Evolutionary conservation across 2,888 invertebrate genomes (phyloP).

Genomic region (Proisotoma minuta): DNA sequence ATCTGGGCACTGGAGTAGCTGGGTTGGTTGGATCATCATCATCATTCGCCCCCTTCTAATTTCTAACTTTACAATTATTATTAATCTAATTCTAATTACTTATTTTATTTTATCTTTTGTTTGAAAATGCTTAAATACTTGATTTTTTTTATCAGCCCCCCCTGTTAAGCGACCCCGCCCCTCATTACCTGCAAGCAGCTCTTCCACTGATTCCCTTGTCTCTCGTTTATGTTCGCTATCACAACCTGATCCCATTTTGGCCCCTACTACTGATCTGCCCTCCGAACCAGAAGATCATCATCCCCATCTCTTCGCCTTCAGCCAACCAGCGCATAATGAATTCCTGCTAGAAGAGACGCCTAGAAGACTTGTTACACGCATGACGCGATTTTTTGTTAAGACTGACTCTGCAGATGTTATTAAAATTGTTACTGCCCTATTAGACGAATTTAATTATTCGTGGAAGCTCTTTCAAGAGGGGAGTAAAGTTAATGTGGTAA

Average conservation of each 20-base stretch:
- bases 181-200: no score
- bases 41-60: no score
- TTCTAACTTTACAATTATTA: no score
- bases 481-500: conserved; percentile 18
- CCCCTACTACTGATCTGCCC: conserved; percentile 19
- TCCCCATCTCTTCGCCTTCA: conserved; percentile 19
- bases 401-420: conserved; percentile 64
- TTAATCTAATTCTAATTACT: no score
- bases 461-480: conserved; percentile 51
- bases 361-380: conserved; percentile 63
- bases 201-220: no score
- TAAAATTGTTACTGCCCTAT: conserved; percentile 59
- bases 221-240: background rate
- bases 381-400: conserved; percentile 88
- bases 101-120: no score
- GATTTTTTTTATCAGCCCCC: no score
- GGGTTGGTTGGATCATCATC: conserved; percentile 17
- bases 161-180: no score
- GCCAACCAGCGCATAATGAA: conserved; percentile 18
- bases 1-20: conserved; percentile 45
- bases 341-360: background rate
- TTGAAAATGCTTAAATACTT: no score
- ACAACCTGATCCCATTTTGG: conserved; percentile 16
- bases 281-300: conserved; percentile 17
- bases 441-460: conserved; percentile 63